Base-by-base conservation (phyloP, 2,797 vertebrate genomes). In the Acrossocheilus fasciatus region DNA sequence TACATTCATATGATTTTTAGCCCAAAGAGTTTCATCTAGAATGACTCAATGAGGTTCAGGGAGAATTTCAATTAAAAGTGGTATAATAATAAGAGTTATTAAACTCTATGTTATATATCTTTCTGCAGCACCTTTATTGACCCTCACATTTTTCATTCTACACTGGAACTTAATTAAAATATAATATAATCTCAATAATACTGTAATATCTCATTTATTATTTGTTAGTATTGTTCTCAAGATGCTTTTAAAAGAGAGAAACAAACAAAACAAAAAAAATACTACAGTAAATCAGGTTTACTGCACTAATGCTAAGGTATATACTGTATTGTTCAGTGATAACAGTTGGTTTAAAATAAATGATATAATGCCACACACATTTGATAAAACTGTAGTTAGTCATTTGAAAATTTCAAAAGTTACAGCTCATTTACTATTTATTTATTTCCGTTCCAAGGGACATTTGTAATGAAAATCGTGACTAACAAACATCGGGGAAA, bases 141-240 rank as follows among this genome's bases (percentile, higher is more conserved):
- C 36, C 17, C 3, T n/a, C 3, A 30, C 20, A 18, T 15, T 15
- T 78, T n/a, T 72, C 23, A 73, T 52, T 59, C 36, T 50, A 54
- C n/a, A 39, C 2, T 41, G 15, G 9, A 66, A 45, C 18, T 26
- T 69, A 68, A 17, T 74, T 6, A 80, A 80, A 89, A 85, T 80
- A 41, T 6, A 77, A 87, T 74, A 69, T 50, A 15, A 62, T 62
- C 4, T 15, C 30, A 30, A 30, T 62, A 62, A 62, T 11, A 62
- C 5, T 26, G n/a, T 62, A 62, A 10, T 62, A 26, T 30, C 26
- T 64, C 62, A n/a, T 45, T 59, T 30, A 83, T 75, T 30, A 57
- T 36, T 70, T 69, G 57, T 75, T 74, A 74, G 54, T 68, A 78
- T 68, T 64, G 39, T 26, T 45, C 8, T 34, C 39, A 69, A 43